Percentiles rank a stretch among this genome's conserved stretches.
Evolutionary conservation across 2,797 vertebrate genomes (phyloP).

Genomic region (Siniperca undulata): DNA sequence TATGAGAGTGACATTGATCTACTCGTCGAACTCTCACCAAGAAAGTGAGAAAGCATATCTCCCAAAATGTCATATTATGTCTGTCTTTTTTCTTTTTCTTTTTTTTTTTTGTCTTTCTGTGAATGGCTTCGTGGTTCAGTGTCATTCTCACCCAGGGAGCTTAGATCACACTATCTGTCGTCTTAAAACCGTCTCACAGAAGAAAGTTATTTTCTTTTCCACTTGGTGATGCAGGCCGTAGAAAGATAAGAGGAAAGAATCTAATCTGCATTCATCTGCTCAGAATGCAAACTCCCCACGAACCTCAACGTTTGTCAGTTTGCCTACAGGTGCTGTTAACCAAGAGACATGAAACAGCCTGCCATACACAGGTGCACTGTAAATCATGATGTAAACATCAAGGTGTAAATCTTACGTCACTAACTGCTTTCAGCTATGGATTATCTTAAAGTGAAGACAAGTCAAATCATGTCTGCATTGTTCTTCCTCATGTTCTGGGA

Average conservation of each 20-base stretch:
- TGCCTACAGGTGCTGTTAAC: constrained; percentile 71
- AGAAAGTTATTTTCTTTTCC: neutral
- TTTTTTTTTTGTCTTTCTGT: neutral
- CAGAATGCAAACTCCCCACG: constrained; percentile 64
- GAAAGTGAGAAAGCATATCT: neutral
- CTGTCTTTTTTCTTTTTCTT: neutral
- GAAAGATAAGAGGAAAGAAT: constrained; percentile 55
- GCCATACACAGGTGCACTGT: constrained; percentile 61
- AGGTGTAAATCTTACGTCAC: constrained; percentile 40
- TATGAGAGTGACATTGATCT: neutral
- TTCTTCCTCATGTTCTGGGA: constrained; percentile 38
- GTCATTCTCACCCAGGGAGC: neutral
- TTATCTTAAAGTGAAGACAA: constrained; percentile 38
- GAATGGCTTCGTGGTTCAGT: neutral
- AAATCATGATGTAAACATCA: constrained; percentile 46
- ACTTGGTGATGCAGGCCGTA: neutral
- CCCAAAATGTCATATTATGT: neutral
- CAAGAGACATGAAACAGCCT: constrained; percentile 67
- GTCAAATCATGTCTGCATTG: constrained; percentile 45
- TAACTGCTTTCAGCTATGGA: constrained; percentile 28
- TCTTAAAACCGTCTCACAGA: constrained; percentile 17
- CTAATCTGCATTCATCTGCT: constrained; percentile 80
- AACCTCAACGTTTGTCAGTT: constrained; percentile 69
- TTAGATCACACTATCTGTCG: constrained; percentile 14
- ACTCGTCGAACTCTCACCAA: neutral